Percentiles rank a stretch among this genome's conserved stretches.
phyloP scores from a whole-genome alignment of 1,140 invertebrate species.

The Dermatophagoides farinae region DNA sequence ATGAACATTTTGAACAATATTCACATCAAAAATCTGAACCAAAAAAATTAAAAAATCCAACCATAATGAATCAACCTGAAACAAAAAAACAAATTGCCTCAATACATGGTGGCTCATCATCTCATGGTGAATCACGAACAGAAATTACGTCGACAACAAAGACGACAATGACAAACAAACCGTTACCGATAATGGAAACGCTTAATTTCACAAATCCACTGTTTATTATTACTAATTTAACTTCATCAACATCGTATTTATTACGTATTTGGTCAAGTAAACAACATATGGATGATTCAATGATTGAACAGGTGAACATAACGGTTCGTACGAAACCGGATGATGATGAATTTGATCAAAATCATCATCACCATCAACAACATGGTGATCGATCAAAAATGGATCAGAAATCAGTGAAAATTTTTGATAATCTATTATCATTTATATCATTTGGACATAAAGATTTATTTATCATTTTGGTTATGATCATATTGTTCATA shows the following conservation, averaged over 20 bases:
- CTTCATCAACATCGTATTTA: background rate
- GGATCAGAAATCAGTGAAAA: no score
- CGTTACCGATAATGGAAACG: background rate
- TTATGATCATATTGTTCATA: background rate
- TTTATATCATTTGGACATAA: no score
- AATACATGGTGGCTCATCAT: background rate
- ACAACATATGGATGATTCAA: background rate
- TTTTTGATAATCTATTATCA: no score
- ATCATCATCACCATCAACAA: background rate
- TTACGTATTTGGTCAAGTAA: slow-evolving; percentile 3
- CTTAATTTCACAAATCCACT: slow-evolving; percentile 5
- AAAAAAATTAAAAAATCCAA: background rate
- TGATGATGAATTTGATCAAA: background rate
- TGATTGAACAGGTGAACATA: slow-evolving; percentile 5
- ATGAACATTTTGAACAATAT: background rate
- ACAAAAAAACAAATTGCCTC: background rate
- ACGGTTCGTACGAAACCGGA: background rate
- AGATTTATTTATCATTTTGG: no score
- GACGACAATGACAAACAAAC: background rate
- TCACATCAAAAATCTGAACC: background rate
- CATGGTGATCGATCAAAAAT: background rate
- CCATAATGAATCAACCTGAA: background rate
- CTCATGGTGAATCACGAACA: background rate
- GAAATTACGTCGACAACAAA: background rate
- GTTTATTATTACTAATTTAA: slow-evolving; percentile 3